Conservation (phyloP, 2,888 invertebrate genomes). For the Andrena hattorfiana region DNA sequence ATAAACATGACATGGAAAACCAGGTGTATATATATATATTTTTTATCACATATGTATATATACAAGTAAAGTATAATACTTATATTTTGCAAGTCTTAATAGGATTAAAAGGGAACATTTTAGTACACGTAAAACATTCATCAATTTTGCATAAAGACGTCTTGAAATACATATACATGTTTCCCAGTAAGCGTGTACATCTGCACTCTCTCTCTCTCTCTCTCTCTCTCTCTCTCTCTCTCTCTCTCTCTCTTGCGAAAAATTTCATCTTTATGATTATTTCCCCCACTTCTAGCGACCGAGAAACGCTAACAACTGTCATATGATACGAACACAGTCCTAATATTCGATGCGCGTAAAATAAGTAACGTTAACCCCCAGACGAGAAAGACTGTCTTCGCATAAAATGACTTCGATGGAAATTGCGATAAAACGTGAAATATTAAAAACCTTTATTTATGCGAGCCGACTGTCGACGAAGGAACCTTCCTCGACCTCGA, state of each 20-base stretch:
- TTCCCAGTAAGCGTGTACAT: conserved; percentile 73
- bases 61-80: conserved; percentile 80
- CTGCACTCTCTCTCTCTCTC: conserved; percentile 53
- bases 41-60: conserved; percentile 82
- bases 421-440: conserved; percentile 69
- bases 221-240: conserved; percentile 48
- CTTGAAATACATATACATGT: conserved; percentile 73
- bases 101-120: conserved; percentile 80
- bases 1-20: conserved; percentile 75
- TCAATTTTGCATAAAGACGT: conserved; percentile 77
- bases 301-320: conserved; percentile 70
- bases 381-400: conserved; percentile 69
- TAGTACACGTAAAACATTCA: conserved; percentile 80
- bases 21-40: conserved; percentile 79
- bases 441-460: conserved; percentile 71
- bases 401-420: conserved; percentile 60
- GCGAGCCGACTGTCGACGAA: conserved; percentile 59
- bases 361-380: conserved; percentile 60
- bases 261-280: conserved; percentile 55
- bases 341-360: conserved; percentile 67
- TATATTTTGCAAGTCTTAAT: conserved; percentile 81
- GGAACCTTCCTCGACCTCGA: conserved; percentile 70
- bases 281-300: conserved; percentile 47
- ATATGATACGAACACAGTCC: conserved; percentile 68
- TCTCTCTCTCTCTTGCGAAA: conserved; percentile 52